Evolutionary conservation across 2,888 invertebrate species (phyloP), one percentile per base, ranked within the genome.

Genomic region (Allolobophora icterica): DNA sequence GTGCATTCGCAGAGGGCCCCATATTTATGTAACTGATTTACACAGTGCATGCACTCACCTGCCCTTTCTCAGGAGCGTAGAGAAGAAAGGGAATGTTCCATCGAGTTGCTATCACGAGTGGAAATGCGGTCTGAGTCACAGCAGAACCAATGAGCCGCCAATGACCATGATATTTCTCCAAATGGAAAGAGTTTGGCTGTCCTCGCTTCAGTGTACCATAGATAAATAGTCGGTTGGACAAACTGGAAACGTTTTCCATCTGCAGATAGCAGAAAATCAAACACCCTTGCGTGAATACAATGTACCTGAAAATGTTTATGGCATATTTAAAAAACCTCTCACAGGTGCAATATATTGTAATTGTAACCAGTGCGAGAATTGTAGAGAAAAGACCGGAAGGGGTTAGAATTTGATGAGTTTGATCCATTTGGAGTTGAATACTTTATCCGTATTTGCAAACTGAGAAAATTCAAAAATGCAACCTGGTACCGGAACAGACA

Each of bases 11-110:
- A n/a, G n/a, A 52, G 8, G 3, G 38, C 38, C 3, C 3, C n/a
- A 5, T 52, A 71, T 5, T 71, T 30, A 71, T n/a, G 71, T 6
- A 71, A n/a, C 6, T n/a, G 1, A n/a, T n/a, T n/a, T n/a, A 8
- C n/a, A n/a, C 71, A 71, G 30, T 71, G 5, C n/a, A n/a, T n/a
- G n/a, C 71, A 17, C 71, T 94, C 93, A 96, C 96, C 94, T 96
- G 94, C 34, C 98, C 97, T 21, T 95, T 94, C 19, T 97, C 97
- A 11, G 97, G 97, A 92, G 96, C 96, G 93, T 97, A 96, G 90
- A 99, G 94, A 84, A 98, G 94, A 94, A 98, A 98, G 0, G 99
- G 99, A 95, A 99, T 97, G 95, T 99, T 98, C 94, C 97, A 99
- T 93, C 96, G 96, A 0, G 98, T 97, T 0, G 97, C 98, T 91